phyloP scores from a whole-genome alignment of 2,888 invertebrate species.

The Brachypterus glaber region DNA sequence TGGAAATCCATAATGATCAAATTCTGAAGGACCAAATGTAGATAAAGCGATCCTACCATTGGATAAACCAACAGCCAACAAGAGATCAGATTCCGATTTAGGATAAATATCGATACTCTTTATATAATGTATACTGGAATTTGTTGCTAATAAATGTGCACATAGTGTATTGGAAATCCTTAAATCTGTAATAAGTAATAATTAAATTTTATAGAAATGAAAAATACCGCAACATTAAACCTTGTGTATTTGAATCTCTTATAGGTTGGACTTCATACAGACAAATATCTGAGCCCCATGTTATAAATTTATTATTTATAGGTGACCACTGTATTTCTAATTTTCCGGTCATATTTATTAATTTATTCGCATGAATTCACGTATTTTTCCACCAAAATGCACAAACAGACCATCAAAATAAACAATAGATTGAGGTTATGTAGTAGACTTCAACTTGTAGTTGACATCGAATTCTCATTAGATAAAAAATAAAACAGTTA shows the following conservation, averaged over 20 bases:
- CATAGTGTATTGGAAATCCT: slow-evolving; percentile 59
- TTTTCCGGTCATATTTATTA: slow-evolving; percentile 45
- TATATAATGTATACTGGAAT: slow-evolving; percentile 66
- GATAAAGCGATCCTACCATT: slow-evolving; percentile 81
- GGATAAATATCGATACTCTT: slow-evolving; percentile 85
- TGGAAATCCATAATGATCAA: slow-evolving; percentile 56
- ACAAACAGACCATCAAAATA: too few relatives aligned
- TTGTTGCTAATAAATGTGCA: slow-evolving; percentile 62
- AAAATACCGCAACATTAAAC: slow-evolving; percentile 7
- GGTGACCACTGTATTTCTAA: slow-evolving; percentile 86
- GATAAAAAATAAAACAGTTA: too few relatives aligned
- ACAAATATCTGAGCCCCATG: slow-evolving; percentile 84
- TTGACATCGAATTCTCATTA: too few relatives aligned
- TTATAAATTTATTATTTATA: slow-evolving; percentile 71
- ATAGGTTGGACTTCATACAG: slow-evolving; percentile 67
- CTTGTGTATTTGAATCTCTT: slow-evolving; percentile 46
- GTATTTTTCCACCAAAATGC: too few relatives aligned
- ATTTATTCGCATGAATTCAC: too few relatives aligned
- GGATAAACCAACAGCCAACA: slow-evolving; percentile 79
- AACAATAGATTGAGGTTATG: too few relatives aligned
- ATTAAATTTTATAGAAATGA: not conserved
- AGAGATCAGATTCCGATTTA: slow-evolving; percentile 61
- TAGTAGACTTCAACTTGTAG: too few relatives aligned
- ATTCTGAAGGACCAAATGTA: slow-evolving; percentile 58
- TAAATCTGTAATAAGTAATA: slow-evolving; percentile 12